phyloP scores from a whole-genome alignment of 2,113 vertebrate genomes.

The Cheilinus undulatus region DNA sequence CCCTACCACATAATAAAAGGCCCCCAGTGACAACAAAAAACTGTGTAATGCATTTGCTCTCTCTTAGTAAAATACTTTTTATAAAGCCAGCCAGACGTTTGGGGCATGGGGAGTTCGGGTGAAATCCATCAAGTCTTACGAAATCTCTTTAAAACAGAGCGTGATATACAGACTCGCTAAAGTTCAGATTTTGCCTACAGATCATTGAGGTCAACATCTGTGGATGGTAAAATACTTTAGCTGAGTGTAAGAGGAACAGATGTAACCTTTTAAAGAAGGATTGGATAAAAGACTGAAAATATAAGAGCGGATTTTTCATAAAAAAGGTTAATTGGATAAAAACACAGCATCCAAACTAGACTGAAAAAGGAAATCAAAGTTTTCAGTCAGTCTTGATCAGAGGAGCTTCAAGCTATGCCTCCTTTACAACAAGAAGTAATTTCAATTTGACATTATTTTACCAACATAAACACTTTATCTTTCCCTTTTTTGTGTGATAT shows the following conservation, averaged over 20 bases:
- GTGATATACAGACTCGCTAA: constrained; percentile 18
- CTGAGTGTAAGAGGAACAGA: not conserved
- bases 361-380: not conserved
- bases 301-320: constrained; percentile 2
- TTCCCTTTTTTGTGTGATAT: too few species aligned
- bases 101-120: constrained; percentile 33
- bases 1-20: constrained; percentile 69
- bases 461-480: not conserved
- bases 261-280: constrained; percentile 29
- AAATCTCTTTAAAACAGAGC: constrained; percentile 33
- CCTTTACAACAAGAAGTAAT: not conserved
- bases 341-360: not conserved
- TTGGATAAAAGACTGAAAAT: not conserved
- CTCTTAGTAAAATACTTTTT: constrained; percentile 65
- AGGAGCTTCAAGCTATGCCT: not conserved
- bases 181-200: constrained; percentile 9
- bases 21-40: constrained; percentile 72
- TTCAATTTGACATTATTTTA: not conserved
- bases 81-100: constrained; percentile 49
- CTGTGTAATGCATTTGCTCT: constrained; percentile 71
- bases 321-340: constrained; percentile 23
- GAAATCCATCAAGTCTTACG: constrained; percentile 51
- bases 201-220: constrained; percentile 7
- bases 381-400: constrained; percentile 4
- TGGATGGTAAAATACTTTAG: not conserved